These are phyloP conservation scores for Chunga burmeisteri DNA, from an alignment of 2,113 vertebrate species.

Conservation along the genomic window DNA sequence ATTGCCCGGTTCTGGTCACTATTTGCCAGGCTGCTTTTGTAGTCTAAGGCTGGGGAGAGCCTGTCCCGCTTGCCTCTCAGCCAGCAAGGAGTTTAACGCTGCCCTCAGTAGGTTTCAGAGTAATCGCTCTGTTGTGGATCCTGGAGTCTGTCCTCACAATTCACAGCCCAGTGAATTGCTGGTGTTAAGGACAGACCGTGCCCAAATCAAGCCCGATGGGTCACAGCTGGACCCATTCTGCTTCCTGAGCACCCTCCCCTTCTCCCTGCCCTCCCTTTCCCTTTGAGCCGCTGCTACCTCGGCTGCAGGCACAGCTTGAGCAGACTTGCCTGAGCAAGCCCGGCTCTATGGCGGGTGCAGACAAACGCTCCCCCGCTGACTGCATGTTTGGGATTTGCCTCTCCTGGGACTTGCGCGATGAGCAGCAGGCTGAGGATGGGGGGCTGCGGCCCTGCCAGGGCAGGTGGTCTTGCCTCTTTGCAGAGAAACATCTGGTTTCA, in stretches of 20 bases:
- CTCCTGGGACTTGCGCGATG: fast-evolving
- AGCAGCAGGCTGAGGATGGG: background rate
- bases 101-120: background rate
- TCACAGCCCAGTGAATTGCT: background rate
- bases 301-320: background rate
- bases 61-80: fast-evolving
- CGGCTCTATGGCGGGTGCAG: fast-evolving
- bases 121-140: background rate
- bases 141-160: background rate
- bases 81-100: background rate
- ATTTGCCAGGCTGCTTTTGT: background rate
- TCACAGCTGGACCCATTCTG: background rate
- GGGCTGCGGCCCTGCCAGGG: background rate
- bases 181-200: background rate
- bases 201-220: fast-evolving
- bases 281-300: background rate
- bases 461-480: background rate
- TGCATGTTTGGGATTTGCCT: background rate
- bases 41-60: background rate
- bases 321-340: slow-evolving; percentile 2
- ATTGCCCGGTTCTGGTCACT: background rate
- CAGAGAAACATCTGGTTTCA: background rate
- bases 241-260: background rate
- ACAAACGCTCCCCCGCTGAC: background rate
- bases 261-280: background rate